Conservation (phyloP, 2,113 vertebrate species). For the Carollia perspicillata region DNA sequence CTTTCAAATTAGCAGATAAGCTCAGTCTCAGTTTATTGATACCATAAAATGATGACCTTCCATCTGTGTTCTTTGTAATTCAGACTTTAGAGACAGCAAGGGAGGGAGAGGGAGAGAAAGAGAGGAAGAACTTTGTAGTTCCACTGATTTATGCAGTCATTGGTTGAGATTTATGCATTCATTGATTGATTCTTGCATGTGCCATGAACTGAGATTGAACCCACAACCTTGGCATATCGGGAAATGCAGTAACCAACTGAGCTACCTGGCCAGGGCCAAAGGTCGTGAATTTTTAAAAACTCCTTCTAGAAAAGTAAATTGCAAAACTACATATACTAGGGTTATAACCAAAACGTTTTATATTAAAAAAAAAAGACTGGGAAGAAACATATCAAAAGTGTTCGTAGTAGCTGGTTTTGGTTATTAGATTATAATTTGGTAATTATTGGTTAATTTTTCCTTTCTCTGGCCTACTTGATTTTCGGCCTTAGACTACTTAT, state of each 20-base stretch:
- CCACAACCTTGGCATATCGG: no score
- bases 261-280: no score
- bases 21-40: background rate
- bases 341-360: background rate
- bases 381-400: background rate
- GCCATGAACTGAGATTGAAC: no score
- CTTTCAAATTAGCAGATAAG: background rate
- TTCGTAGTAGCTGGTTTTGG: background rate
- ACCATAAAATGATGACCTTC: background rate
- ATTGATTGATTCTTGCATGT: no score
- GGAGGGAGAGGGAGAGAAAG: no score
- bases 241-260: no score
- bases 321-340: background rate
- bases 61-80: background rate
- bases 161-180: no score
- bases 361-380: background rate
- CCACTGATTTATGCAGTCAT: no score
- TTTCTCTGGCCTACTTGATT: background rate
- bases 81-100: background rate
- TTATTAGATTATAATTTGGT: background rate
- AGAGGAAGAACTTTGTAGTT: no score
- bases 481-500: background rate
- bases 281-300: background rate
- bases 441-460: background rate
- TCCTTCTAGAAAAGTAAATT: background rate